Conservation (phyloP, 2,797 vertebrate species). For the Coranthus polyacanthus region DNA sequence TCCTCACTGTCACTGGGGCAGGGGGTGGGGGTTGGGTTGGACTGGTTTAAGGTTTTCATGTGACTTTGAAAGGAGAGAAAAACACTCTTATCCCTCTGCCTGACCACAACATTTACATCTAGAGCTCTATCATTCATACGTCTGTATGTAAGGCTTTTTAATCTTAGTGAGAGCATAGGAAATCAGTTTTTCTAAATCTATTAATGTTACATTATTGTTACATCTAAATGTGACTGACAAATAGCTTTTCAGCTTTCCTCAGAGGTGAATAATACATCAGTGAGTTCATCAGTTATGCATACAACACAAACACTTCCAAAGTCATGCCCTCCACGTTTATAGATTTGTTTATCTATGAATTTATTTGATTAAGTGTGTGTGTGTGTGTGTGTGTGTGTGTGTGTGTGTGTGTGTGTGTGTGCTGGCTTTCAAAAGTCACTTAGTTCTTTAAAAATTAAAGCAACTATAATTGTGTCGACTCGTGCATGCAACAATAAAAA, state of each 20-base stretch:
- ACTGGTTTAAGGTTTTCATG: background rate
- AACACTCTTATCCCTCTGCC: too few species aligned
- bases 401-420: background rate
- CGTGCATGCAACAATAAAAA: conserved; percentile 12
- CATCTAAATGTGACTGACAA: conserved; percentile 15
- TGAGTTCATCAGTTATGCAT: conserved; percentile 42
- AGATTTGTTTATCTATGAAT: conserved; percentile 45
- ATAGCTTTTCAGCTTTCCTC: conserved; percentile 15
- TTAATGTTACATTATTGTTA: conserved; percentile 14
- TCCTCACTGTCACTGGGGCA: background rate
- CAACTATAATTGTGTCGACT: background rate
- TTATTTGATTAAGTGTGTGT: conserved; percentile 38
- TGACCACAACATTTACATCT: too few species aligned
- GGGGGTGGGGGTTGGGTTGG: background rate
- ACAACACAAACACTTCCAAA: conserved; percentile 45
- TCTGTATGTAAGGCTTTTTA: too few species aligned
- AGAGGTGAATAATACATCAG: conserved; percentile 46
- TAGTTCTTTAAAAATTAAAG: conserved; percentile 7
- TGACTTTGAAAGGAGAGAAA: conserved; percentile 12
- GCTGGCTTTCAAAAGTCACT: conserved; percentile 8
- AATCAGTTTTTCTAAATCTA: background rate
- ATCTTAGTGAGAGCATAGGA: too few species aligned
- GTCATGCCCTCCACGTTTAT: conserved; percentile 43
- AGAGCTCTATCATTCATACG: too few species aligned
- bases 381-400: background rate